Percentiles rank a stretch among this genome's conserved stretches.
phyloP scores from a whole-genome alignment of 2,888 invertebrate species.

The Parelbella ahira region DNA sequence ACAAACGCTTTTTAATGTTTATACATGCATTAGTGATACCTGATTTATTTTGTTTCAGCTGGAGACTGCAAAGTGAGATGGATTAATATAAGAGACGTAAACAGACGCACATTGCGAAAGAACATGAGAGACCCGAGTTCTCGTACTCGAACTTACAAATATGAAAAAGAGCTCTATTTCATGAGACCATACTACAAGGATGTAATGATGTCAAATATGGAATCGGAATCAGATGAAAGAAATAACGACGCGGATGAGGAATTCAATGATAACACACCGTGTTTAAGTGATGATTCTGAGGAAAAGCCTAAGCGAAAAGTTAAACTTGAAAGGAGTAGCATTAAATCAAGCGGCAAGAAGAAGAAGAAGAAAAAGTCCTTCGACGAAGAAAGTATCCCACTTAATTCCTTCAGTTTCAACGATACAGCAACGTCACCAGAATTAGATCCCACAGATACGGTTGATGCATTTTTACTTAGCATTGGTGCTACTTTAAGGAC shows the following conservation, averaged over 20 bases:
- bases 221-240: constrained; percentile 37
- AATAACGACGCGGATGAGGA: constrained; percentile 40
- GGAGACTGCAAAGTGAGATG: constrained; percentile 68
- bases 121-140: constrained; percentile 35
- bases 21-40: no score
- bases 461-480: constrained; percentile 64
- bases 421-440: constrained; percentile 40
- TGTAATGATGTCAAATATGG: constrained; percentile 36
- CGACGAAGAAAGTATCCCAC: constrained; percentile 36
- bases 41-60: constrained; percentile 43
- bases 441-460: constrained; percentile 56
- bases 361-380: constrained; percentile 33
- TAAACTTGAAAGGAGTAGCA: constrained; percentile 35
- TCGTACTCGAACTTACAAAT: constrained; percentile 55
- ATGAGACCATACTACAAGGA: constrained; percentile 63
- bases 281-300: constrained; percentile 43
- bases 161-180: constrained; percentile 56
- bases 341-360: constrained; percentile 36
- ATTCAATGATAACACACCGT: constrained; percentile 34
- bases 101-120: constrained; percentile 58
- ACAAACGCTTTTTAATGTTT: no score
- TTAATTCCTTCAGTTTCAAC: constrained; percentile 32
- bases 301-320: constrained; percentile 35
- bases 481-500: constrained; percentile 65
- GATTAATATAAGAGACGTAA: constrained; percentile 71